Percentiles rank a stretch among this genome's conserved stretches.
These are phyloP conservation scores for Sinocyclocheilus anshuiensis DNA, from an alignment of 2,113 vertebrate species.

Conservation along the genomic window DNA sequence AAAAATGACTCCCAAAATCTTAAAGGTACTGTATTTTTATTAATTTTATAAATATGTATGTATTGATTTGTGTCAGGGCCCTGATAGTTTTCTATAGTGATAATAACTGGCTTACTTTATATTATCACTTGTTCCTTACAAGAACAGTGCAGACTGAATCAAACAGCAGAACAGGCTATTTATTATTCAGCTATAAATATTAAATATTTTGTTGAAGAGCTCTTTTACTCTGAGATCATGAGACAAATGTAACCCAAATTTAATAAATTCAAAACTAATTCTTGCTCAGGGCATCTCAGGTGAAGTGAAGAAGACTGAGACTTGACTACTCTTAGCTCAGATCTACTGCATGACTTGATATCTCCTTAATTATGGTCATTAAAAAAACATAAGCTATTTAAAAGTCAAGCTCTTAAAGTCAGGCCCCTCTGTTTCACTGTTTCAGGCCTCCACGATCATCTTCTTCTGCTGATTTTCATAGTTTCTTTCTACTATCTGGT, in stretches of 20 bases:
- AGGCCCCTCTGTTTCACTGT: background rate
- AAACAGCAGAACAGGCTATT: background rate
- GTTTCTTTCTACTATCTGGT: background rate
- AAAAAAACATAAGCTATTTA: slow-evolving; percentile 21
- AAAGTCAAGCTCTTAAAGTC: slow-evolving; percentile 23
- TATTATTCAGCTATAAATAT: slow-evolving; percentile 6
- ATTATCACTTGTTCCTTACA: background rate
- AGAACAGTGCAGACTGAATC: background rate
- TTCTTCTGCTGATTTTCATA: background rate
- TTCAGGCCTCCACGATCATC: background rate
- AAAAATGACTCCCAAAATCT: too few relatives aligned
- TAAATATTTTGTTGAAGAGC: background rate
- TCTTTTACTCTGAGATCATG: background rate
- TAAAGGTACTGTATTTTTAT: too few relatives aligned
- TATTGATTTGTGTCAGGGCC: background rate
- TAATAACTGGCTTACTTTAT: background rate
- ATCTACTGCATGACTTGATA: slow-evolving; percentile 2
- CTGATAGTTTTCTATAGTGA: background rate
- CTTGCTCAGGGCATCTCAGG: background rate
- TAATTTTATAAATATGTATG: too few relatives aligned
- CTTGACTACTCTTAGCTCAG: background rate
- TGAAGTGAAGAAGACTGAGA: background rate
- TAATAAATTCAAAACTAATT: background rate
- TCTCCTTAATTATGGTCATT: slow-evolving; percentile 16
- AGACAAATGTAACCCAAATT: background rate